These are phyloP conservation scores for Mixornis gularis DNA, from an alignment of 2,113 vertebrate species.

Conservation along the genomic window DNA sequence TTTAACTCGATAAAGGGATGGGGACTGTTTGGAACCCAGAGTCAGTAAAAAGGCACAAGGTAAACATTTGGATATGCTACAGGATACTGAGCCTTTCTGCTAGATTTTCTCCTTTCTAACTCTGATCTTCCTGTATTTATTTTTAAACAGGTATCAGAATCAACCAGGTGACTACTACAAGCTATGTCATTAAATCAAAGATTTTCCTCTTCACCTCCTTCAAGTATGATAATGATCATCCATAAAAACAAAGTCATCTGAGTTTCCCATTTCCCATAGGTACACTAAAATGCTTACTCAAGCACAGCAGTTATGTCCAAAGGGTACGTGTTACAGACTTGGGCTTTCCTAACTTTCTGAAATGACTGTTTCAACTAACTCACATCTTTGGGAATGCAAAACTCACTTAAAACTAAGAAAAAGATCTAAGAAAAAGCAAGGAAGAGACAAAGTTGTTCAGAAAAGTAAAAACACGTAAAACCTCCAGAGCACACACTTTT, in stretches of 20 bases:
- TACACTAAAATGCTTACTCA: neutral
- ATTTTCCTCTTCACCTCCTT: neutral
- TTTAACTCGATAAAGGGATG: neutral
- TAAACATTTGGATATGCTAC: neutral
- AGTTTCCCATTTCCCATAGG: neutral
- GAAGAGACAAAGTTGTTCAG: neutral
- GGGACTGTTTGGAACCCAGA: neutral
- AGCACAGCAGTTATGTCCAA: neutral
- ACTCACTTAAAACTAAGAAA: neutral
- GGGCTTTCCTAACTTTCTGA: neutral
- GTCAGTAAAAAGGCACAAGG: neutral
- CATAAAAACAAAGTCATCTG: neutral
- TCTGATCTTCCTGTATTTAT: neutral
- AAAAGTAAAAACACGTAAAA: rapidly evolving
- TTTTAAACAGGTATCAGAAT: neutral
- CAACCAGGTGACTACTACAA: neutral
- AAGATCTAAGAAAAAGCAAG: neutral
- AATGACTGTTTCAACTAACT: neutral
- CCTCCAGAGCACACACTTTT: neutral
- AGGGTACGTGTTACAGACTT: rapidly evolving
- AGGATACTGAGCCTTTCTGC: neutral
- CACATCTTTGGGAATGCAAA: neutral
- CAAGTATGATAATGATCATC: neutral
- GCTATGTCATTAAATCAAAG: neutral
- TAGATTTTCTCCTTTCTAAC: neutral